These are phyloP conservation scores for Rhea americana DNA, from an alignment of 2,113 vertebrate genomes.

Conservation along the genomic window DNA sequence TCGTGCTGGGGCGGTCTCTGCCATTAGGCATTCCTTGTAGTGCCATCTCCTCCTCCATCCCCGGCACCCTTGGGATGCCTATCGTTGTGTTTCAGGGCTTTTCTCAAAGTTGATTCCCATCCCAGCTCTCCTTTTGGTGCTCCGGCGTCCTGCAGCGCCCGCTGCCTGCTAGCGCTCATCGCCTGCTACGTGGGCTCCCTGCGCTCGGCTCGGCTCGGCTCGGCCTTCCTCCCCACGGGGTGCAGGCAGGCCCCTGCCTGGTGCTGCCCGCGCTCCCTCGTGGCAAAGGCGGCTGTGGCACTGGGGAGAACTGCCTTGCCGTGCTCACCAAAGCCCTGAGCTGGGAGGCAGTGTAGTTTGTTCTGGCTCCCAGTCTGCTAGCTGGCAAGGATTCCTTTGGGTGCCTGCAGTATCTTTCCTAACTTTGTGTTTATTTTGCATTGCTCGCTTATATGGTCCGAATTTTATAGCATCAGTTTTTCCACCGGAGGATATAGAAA, in stretches of 20 bases:
- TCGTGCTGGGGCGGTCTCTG: neutral
- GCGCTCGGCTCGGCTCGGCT: neutral
- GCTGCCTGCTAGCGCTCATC: neutral
- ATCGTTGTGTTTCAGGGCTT: neutral
- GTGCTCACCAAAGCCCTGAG: neutral
- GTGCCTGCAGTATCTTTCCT: neutral
- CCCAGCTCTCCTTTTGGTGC: neutral
- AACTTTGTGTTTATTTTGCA: neutral
- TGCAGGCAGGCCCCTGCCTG: neutral
- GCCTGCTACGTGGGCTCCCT: neutral
- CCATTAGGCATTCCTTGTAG: neutral
- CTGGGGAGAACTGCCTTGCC: neutral
- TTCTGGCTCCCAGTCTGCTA: constrained; percentile 47
- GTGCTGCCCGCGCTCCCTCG: constrained; percentile 5
- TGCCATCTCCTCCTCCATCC: neutral
- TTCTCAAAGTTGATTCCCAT: neutral
- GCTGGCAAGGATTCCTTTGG: neutral
- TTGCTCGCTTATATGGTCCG: neutral
- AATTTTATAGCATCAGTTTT: neutral
- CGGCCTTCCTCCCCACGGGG: neutral
- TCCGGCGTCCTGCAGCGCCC: neutral
- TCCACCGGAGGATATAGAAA: neutral
- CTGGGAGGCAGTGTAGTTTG: constrained; percentile 11
- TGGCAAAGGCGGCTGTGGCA: neutral
- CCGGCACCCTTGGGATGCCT: neutral